Evolutionary conservation across 2,113 vertebrate species (phyloP).

Genomic region (Halichoerus grypus): DNA sequence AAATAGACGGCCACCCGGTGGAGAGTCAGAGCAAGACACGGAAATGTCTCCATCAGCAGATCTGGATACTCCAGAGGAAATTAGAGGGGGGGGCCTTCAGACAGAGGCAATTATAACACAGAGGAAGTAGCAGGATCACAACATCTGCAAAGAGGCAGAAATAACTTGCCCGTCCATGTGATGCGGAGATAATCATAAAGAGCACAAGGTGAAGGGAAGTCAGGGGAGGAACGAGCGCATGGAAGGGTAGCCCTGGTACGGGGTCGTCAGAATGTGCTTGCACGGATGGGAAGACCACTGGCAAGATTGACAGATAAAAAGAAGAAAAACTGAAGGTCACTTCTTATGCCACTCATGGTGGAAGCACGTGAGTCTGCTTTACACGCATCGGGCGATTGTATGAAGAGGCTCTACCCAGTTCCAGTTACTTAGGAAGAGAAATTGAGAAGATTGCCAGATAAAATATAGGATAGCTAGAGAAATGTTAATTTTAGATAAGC

Average conservation of each 20-base stretch:
- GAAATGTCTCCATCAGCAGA: constrained; percentile 42
- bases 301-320: neutral
- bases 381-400: accelerated
- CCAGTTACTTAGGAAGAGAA: neutral
- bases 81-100: neutral
- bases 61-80: neutral
- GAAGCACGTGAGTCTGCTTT: neutral
- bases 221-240: accelerated
- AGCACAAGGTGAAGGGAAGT: neutral
- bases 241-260: neutral
- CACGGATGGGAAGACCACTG: neutral
- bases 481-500: neutral
- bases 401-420: neutral
- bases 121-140: neutral
- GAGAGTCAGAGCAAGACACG: constrained; percentile 46
- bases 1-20: neutral
- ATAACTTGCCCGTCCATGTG: neutral
- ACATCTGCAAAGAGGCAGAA: neutral
- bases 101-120: neutral
- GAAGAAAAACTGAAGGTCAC: neutral
- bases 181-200: neutral
- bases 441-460: neutral
- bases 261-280: neutral
- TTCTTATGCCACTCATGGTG: neutral
- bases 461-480: neutral